These are phyloP conservation scores for Drosophila nannoptera DNA, from an alignment of 1,140 invertebrate species.

Conservation along the genomic window DNA sequence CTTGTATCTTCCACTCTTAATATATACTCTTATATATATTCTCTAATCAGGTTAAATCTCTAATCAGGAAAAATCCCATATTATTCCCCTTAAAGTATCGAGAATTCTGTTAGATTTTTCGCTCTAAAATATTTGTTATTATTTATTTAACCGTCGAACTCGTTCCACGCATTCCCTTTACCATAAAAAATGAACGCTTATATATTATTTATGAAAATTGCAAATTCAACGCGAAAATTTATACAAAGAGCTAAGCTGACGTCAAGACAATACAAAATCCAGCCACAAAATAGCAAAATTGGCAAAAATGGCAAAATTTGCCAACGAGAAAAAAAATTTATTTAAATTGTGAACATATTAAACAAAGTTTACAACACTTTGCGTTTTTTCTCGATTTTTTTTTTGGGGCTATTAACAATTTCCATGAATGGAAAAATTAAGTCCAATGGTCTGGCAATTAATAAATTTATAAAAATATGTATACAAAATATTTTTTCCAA, in stretches of 20 bases:
- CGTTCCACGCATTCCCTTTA: neutral
- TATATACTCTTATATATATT: too few relatives aligned
- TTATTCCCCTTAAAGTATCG: too few relatives aligned
- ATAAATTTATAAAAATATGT: neutral
- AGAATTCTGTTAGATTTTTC: too few relatives aligned
- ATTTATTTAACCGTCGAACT: neutral
- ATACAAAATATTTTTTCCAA: neutral
- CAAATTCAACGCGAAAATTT: constrained; percentile 42
- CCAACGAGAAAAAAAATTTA: constrained; percentile 43
- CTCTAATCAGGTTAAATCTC: too few relatives aligned
- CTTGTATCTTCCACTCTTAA: too few relatives aligned
- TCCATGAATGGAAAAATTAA: constrained; percentile 37
- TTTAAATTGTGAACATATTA: constrained; percentile 65
- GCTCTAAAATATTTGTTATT: neutral
- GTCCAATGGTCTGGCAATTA: neutral
- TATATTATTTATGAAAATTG: constrained; percentile 67
- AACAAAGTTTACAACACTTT: constrained; percentile 42
- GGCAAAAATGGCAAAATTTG: constrained; percentile 8
- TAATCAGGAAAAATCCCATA: too few relatives aligned
- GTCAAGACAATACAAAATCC: neutral
- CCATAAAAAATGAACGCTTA: constrained; percentile 53
- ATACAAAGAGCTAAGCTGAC: constrained; percentile 11
- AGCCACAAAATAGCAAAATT: neutral
- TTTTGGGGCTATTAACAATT: constrained; percentile 56
- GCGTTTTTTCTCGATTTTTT: constrained; percentile 12